A percentile compares a stretch with the other conserved stretches of the same genome.
These are phyloP conservation scores for Heliconius charithonia DNA, from an alignment of 2,888 invertebrate genomes.

Conservation along the genomic window DNA sequence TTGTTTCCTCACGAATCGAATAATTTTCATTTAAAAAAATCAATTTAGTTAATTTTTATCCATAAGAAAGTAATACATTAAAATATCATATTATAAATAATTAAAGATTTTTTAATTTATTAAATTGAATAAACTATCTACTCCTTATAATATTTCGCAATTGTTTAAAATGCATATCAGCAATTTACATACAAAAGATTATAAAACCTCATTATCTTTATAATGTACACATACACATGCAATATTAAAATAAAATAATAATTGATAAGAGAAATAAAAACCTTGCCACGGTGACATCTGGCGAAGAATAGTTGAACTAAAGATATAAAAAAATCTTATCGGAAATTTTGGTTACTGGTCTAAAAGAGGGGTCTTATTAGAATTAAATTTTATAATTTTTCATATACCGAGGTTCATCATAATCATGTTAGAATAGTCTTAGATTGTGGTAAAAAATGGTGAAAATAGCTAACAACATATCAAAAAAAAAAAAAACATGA, in stretches of 20 bases:
- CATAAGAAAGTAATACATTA: not conserved
- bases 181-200: conserved; percentile 22
- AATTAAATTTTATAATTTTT: not conserved
- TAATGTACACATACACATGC: conserved; percentile 9
- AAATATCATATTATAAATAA: not conserved
- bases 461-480: not conserved
- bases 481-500: not conserved
- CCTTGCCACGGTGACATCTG: conserved; percentile 50
- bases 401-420: not conserved
- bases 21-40: no score
- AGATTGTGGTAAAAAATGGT: not conserved
- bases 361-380: not conserved
- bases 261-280: conserved; percentile 20
- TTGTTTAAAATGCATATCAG: not conserved
- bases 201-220: conserved; percentile 22
- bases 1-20: no score
- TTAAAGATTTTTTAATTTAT: not conserved
- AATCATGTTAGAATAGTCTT: not conserved
- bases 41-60: no score
- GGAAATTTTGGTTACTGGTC: not conserved
- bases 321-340: conserved; percentile 25
- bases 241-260: conserved; percentile 21
- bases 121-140: not conserved
- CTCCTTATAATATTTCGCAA: not conserved
- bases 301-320: conserved; percentile 46